Evolutionary conservation across 2,113 vertebrate species (phyloP), one percentile per base, ranked within the genome.

Genomic region (Colossoma macropomum): DNA sequence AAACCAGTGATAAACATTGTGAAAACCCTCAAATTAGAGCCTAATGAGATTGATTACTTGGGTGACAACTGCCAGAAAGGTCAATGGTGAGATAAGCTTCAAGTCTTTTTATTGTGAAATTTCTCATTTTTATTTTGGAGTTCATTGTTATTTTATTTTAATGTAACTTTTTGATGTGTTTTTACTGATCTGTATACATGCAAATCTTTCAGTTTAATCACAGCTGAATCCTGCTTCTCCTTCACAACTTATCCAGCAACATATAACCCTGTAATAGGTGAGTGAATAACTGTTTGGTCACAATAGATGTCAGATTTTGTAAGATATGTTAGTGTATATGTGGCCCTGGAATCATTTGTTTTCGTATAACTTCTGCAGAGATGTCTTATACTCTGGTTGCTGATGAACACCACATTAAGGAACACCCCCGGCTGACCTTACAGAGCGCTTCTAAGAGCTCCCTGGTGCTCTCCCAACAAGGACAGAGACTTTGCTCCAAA

Each of bases 1-100:
- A 94, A 95, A 77, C 96, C 97, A 32, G 96, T 98, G 78, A 88
- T 98, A 89, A 96, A 86, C 79, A 91, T 98, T 86, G 88, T 72
- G 87, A 95, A 91, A 90, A 91, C 87, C 9, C 82, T 98, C 66
- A 92, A 72, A 54, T 90, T 97, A 73, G 92, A 89, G 30, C 97
- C 96, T 38, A 86, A 85, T 92, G 75, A 21, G 84, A 86, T 85
- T 92, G 94, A 17, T 84, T 78, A 86, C 83, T 87, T 52, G 23
- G 83, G 86, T 56, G n/a, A 87, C 30, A 75, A 79, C 21, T 93
- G 93, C 0, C 84, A 92, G 1, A 91, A 86, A 34, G 90, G 85
- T 75, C 94, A 94, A 81, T 96, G 97, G 97, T 98, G 89, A 92
- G 90, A 50, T 4, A 12, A 82, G 30, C 17, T 38, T 16, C 45